Evolutionary conservation across 2,888 invertebrate species (phyloP).

Genomic region (Melikaiella ostensackeni): DNA sequence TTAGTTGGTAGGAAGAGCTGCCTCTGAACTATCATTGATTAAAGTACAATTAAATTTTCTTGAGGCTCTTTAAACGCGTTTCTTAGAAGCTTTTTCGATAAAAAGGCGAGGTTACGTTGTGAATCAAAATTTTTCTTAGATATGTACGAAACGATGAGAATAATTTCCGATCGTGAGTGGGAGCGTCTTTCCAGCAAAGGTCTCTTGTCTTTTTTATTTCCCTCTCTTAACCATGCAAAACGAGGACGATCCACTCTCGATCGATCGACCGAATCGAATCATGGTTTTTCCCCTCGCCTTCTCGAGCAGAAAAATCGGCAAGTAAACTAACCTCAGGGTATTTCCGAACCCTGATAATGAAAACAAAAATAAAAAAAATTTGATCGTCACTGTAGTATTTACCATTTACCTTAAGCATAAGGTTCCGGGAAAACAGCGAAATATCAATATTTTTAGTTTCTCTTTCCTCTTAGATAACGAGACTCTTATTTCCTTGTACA

Average conservation of each 20-base stretch:
- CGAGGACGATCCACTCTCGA: slow-evolving; percentile 50
- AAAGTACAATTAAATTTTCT: no score
- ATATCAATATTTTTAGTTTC: background rate
- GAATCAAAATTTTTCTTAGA: slow-evolving; percentile 48
- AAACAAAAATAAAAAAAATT: background rate
- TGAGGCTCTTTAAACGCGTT: no score
- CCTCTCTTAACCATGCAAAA: slow-evolving; percentile 51
- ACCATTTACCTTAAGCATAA: background rate
- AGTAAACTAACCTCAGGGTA: background rate
- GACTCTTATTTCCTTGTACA: slow-evolving; percentile 5
- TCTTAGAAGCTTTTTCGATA: background rate
- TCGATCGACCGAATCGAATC: slow-evolving; percentile 46
- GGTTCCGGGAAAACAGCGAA: background rate
- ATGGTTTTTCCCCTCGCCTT: background rate
- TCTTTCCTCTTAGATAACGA: slow-evolving; percentile 15
- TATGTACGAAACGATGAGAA: slow-evolving; percentile 50
- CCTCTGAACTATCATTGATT: no score
- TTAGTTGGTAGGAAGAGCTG: no score
- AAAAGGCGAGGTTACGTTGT: background rate
- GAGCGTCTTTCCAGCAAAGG: slow-evolving; percentile 55
- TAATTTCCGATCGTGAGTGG: slow-evolving; percentile 55
- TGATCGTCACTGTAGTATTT: background rate
- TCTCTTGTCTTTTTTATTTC: slow-evolving; percentile 51
- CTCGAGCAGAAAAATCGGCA: no score
- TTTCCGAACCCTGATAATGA: background rate